A percentile compares a stretch with the other conserved stretches of the same genome.
Evolutionary conservation across 2,888 invertebrate genomes (phyloP).

Genomic region (Watsonalla binaria): DNA sequence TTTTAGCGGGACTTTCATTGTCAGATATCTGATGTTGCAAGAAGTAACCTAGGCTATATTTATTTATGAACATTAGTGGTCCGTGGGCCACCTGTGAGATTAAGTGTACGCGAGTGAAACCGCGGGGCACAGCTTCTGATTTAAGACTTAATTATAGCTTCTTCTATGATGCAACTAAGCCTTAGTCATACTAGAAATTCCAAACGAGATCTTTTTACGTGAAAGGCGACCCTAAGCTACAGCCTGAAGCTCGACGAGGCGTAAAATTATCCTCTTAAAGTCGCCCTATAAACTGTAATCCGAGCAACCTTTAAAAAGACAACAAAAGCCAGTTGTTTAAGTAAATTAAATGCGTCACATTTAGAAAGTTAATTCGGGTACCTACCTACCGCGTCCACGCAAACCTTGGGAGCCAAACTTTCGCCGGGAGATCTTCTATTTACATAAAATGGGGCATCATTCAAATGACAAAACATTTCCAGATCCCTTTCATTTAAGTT

Average conservation of each 20-base stretch:
- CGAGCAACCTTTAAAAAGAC: neutral
- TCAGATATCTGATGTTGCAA: too few species aligned
- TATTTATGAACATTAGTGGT: too few species aligned
- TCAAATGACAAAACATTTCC: conserved; percentile 67
- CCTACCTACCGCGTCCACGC: conserved; percentile 8
- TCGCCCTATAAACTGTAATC: neutral
- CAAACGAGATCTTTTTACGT: neutral
- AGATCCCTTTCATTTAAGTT: conserved; percentile 71
- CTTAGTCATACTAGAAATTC: too few species aligned
- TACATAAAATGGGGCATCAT: conserved; percentile 71
- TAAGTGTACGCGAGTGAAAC: too few species aligned
- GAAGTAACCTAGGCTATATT: too few species aligned
- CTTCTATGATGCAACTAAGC: too few species aligned
- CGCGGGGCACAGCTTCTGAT: too few species aligned
- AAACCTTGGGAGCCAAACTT: too few species aligned
- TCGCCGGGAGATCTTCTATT: conserved; percentile 51
- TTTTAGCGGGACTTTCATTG: too few species aligned
- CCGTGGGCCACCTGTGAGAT: too few species aligned
- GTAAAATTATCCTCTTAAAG: neutral
- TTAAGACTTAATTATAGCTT: too few species aligned
- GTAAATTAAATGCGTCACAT: conserved; percentile 31
- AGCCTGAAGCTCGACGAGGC: neutral
- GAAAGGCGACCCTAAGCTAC: neutral
- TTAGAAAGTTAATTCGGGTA: conserved; percentile 65
- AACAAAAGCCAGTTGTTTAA: conserved; percentile 7